Evolutionary conservation across 2,797 vertebrate species (phyloP), one percentile per base, ranked within the genome.

Genomic region (Neosalanx taihuensis): DNA sequence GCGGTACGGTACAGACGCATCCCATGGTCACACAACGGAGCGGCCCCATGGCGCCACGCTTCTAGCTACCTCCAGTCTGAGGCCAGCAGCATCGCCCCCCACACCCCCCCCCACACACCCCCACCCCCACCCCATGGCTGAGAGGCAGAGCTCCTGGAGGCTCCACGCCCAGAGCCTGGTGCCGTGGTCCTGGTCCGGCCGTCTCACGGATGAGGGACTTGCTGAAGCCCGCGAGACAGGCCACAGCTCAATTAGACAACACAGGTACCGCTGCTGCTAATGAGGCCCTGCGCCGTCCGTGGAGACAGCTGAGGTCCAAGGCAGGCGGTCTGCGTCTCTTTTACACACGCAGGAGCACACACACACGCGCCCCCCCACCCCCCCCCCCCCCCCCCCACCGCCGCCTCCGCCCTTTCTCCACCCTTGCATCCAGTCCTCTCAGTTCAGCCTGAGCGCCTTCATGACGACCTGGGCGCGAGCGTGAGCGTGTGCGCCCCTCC

Each of bases 371-470:
- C 78, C 74, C 73, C 67, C 73, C 73, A 18, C 67, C 4, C 33
- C 29, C 26, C 26, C 31, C 37, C 46, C 49, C 31, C 41, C 58
- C 41, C 56, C 63, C 72, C 66, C 65, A 72, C 69, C 67, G 70
- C 63, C 46, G 26, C 66, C 62, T 70, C 1, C 9, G 30, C 18
- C 31, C 30, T n/a, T 56, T 20, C 49, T 10, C 69, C 73, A 58
- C 30, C 67, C 65, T 29, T 31, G 74, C 75, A 84, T 86, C 83
- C 71, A 79, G 80, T 84, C 82, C 70, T 89, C 37, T 41, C 74
- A 76, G 85, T 92, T 92, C 86, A 90, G 89, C 85, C 83, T 87
- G 85, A 86, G 82, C 87, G 82, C 82, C 72, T 86, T 66, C 79
- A 74, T 84, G 76, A 80, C 75, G 72, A 71, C 72, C 65, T 72